Evolutionary conservation across 1,140 invertebrate species (phyloP), one percentile per base, ranked within the genome.

Genomic region (Bombus turneri): DNA sequence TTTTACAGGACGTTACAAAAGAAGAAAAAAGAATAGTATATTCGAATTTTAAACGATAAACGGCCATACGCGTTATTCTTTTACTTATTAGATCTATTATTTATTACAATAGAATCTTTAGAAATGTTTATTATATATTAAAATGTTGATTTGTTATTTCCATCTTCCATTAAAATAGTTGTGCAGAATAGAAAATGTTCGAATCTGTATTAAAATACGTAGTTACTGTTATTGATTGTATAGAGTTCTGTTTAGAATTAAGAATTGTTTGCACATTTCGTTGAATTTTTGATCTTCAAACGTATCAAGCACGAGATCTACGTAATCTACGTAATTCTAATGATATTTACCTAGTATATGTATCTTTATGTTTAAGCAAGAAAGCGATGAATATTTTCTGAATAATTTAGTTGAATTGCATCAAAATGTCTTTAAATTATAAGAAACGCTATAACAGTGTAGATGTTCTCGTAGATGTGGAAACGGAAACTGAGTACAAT

Each of bases 161-260:
- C 59, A 73, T 81, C 53, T 73, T 59, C 68, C 69, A 62, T 22
- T 39, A 18, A 43, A 31, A 12, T 12, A 22, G 41, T 28, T 10
- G 13, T 10, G 13, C 2, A 68, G 25, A 28, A 34, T 43, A 18
- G 1, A 18, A 34, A n/a, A 57, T 41, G 39, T 34, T n/a, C n/a
- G 25, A 13, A n/a, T 57, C 53, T 53, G 2, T 57, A 10, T 47
- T 34, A 3, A 43, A 1, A 5, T 25, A n/a, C 25, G 1, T 62
- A n/a, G 59, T 72, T 31, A 73, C 72, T n/a, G 81, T 76, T 76
- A 83, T 53, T 12, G 22, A 22, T 47, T n/a, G 9, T 81, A 64
- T 8, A 57, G 2, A 12, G 25, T 69, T 71, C 15, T 12, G 68
- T 76, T 66, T 34, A 47, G 34, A 28, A 39, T 25, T n/a, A 25